Evolutionary conservation across 2,797 vertebrate species (phyloP), one percentile per base, ranked within the genome.

Genomic region (Synanceia verrucosa): DNA sequence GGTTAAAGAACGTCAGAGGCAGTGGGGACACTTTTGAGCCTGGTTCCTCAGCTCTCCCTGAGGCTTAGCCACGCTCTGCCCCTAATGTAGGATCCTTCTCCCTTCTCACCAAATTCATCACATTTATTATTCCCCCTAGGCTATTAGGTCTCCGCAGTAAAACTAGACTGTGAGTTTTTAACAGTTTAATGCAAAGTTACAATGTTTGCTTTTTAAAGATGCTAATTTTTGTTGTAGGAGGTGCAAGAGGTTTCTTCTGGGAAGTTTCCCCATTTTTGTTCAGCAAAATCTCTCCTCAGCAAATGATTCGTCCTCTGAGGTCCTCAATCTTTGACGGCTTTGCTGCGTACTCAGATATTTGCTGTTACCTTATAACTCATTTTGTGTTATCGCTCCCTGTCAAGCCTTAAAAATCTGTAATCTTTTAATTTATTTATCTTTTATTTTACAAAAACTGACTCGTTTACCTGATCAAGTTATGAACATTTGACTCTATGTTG

Each of bases 1-100:
- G 89, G 89, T 91, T 91, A 83, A 85, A 90, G 83, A 93, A 93
- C 91, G 91, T 93, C 92, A 94, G 90, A 91, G 75, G 82, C 86
- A 90, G 74, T 53, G 36, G 87, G 90, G 89, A 92, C 88, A 92
- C 89, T 87, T 78, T 77, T 82, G 72, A 86, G 82, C 72, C 74
- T 31, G 73, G 67, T 69, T 89, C 59, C 79, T 62, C 24, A 21
- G 55, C 70, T 78, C 62, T 83, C 66, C 75, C 67, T 29, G 19
- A 69, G 46, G 62, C 77, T 70, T 13, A 47, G 55, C 77, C 64
- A 23, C 43, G 41, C 79, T 86, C 72, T 82, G 47, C 58, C 63
- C 48, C 70, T 73, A 69, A 84, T 79, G 84, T 60, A 53, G 70
- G 74, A 74, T 65, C 48, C 68, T 79, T 73, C 55, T 80, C 69